Conservation (phyloP, 2,113 vertebrate genomes). For the Xiphias gladius region DNA sequence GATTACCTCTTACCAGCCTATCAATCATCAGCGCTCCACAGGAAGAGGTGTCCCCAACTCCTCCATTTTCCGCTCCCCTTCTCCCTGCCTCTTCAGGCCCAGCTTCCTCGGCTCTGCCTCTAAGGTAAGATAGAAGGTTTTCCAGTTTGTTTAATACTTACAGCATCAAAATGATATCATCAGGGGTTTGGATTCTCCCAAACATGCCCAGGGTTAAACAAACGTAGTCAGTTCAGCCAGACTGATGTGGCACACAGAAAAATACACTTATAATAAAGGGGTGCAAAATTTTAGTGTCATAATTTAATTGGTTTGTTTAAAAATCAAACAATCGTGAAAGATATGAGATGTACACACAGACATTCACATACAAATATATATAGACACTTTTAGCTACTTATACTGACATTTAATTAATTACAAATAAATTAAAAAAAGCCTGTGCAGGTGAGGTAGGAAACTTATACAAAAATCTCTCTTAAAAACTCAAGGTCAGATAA, state of each 20-base stretch:
- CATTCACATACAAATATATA: no score
- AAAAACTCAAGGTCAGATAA: background rate
- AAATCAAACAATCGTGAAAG: no score
- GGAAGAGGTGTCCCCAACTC: slow-evolving; percentile 78
- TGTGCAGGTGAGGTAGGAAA: background rate
- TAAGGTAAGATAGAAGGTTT: slow-evolving; percentile 85
- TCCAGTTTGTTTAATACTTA: background rate
- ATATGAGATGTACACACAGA: no score
- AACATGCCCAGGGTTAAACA: background rate
- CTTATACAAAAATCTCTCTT: background rate
- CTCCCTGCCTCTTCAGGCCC: slow-evolving; percentile 91
- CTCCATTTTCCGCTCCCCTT: slow-evolving; percentile 91
- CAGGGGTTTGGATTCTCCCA: no score
- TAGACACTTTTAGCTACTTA: no score
- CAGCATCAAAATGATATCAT: no score
- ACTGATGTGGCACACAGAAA: background rate
- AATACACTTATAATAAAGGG: background rate
- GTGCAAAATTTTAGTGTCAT: no score
- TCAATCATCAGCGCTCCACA: slow-evolving; percentile 83
- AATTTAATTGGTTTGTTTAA: no score
- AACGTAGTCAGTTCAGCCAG: background rate
- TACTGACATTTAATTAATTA: background rate
- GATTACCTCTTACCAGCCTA: slow-evolving; percentile 96
- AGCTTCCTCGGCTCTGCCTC: slow-evolving; percentile 94
- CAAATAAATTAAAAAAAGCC: background rate